Evolutionary conservation across 2,888 invertebrate species (phyloP).

Genomic region (Tanytarsus gracilentus): DNA sequence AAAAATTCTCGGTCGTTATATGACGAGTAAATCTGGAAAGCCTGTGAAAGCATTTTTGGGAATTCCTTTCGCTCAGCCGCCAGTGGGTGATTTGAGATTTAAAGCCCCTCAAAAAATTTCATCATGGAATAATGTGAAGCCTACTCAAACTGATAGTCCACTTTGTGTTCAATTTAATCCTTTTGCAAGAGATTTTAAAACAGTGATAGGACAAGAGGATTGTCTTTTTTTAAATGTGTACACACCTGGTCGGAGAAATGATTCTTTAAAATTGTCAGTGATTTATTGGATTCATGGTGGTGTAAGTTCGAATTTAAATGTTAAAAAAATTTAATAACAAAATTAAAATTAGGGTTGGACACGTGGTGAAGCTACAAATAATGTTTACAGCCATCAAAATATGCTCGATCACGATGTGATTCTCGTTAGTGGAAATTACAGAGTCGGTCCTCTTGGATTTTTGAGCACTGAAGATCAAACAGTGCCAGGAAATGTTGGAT

Average conservation of each 20-base stretch:
- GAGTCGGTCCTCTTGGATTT: slow-evolving; percentile 36
- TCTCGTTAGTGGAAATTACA: slow-evolving; percentile 38
- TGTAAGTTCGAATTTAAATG: too few relatives aligned
- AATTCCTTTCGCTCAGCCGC: slow-evolving; percentile 56
- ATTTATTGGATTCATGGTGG: slow-evolving; percentile 43
- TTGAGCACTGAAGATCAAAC: slow-evolving; percentile 28
- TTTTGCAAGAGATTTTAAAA: slow-evolving; percentile 3
- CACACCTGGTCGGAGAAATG: slow-evolving; percentile 13
- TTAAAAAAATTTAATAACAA: too few relatives aligned
- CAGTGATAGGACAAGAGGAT: slow-evolving; percentile 30
- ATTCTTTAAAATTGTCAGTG: slow-evolving; percentile 33
- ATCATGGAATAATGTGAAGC: slow-evolving; percentile 3
- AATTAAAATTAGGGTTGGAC: too few relatives aligned
- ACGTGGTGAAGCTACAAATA: slow-evolving; percentile 47
- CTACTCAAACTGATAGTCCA: slow-evolving; percentile 7
- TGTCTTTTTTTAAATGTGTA: slow-evolving; percentile 30
- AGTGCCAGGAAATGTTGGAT: slow-evolving; percentile 30
- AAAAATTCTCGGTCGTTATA: slow-evolving; percentile 47
- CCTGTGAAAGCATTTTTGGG: slow-evolving; percentile 53
- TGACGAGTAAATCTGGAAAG: slow-evolving; percentile 49
- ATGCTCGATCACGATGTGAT: slow-evolving; percentile 38
- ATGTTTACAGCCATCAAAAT: slow-evolving; percentile 42
- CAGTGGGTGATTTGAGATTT: slow-evolving; percentile 53
- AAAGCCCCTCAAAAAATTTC: slow-evolving; percentile 31
- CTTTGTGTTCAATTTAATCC: slow-evolving; percentile 16